These are phyloP conservation scores for Aphis gossypii DNA, from an alignment of 1,140 invertebrate species.

Conservation along the genomic window DNA sequence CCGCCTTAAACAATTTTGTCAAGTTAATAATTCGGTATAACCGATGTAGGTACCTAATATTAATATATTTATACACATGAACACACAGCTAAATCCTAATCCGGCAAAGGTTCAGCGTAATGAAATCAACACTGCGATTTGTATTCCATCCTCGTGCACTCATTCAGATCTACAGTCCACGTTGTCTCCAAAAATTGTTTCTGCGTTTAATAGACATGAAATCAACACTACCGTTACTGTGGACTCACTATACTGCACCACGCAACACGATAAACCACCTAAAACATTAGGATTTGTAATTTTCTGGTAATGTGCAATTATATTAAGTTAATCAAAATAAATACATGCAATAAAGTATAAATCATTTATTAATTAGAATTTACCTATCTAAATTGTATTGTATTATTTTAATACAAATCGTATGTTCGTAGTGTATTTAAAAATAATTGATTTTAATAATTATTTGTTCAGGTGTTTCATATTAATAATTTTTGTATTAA, in stretches of 20 bases:
- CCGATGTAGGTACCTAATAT: neutral
- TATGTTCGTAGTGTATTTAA: neutral
- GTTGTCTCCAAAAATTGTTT: neutral
- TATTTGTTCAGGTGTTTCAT: neutral
- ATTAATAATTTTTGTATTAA: neutral
- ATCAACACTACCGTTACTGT: neutral
- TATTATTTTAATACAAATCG: neutral
- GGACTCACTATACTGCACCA: neutral
- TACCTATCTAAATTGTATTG: neutral
- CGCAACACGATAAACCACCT: neutral
- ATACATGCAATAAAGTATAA: neutral
- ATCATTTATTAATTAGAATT: neutral
- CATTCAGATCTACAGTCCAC: neutral
- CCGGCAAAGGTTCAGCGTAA: conserved; percentile 11
- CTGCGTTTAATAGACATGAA: neutral
- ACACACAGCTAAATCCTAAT: neutral
- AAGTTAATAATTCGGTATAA: too few relatives aligned
- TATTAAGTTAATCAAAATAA: neutral
- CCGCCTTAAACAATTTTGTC: too few relatives aligned
- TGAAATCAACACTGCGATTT: conserved; percentile 19
- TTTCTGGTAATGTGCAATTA: neutral
- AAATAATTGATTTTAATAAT: neutral
- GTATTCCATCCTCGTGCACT: conserved; percentile 4
- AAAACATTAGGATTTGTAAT: neutral
- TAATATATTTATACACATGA: neutral